Base-by-base conservation (phyloP, 2,888 invertebrate genomes). In the Acheta domesticus region DNA sequence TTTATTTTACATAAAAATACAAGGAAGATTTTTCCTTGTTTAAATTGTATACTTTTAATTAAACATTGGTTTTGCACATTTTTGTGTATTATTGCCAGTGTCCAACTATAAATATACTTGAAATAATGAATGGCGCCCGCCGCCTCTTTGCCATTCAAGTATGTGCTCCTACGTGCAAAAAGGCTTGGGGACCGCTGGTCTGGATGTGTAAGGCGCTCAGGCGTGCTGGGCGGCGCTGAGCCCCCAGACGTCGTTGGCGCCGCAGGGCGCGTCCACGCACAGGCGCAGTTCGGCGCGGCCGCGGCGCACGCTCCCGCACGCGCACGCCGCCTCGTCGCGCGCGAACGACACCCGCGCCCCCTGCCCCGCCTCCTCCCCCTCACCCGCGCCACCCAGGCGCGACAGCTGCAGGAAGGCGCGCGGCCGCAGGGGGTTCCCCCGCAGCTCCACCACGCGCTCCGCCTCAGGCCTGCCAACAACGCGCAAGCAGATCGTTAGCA, bases 291-390 rank as follows among this genome's bases (percentile, higher is more conserved):
- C 14, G 4, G 62, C 62, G 62, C n/a, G 16, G 14, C 62, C 62
- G 14, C 62, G 62, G n/a, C 62, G 62, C 62, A 62, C 62, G 62
- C 62, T 62, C 16, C 62, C 62, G 62, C 62, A 62, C 62, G 62
- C 62, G 62, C 62, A 62, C 62, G 62, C 14, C 16, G 14, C 62
- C 4, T 14, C 62, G 62, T 62, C 62, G 62, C 14, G 62, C 62
- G 14, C 16, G 16, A 62, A 62, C 4, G n/a, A 14, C 16, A 62
- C 62, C 4, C 62, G 16, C 14, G 62, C 16, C 62, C n/a, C n/a
- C 62, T 5, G 62, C 23, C 2, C 23, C 36, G 5, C 36, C 36
- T 36, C 36, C 36, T 36, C 36, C 36, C 5, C 14, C 16, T 8
- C 62, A 12, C 8, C 62, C 8, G 2, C 62, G 2, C 14, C 16